Evolutionary conservation across 2,888 invertebrate genomes (phyloP).

Genomic region (Lumbricus terrestris): DNA sequence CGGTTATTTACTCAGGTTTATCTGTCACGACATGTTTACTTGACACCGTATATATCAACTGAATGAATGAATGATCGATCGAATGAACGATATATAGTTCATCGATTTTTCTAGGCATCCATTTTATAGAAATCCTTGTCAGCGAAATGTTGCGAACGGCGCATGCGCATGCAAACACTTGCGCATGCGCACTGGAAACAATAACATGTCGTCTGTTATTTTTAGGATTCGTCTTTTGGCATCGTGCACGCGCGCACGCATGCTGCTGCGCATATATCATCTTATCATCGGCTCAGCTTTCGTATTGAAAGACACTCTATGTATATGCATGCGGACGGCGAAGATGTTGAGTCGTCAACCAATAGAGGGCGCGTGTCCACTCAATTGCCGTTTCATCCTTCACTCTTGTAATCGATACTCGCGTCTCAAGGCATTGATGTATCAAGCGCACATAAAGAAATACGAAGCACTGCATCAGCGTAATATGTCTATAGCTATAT

Average conservation of each 20-base stretch:
- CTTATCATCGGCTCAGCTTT: background rate
- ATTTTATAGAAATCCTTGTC: background rate
- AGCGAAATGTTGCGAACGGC: background rate
- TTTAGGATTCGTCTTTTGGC: background rate
- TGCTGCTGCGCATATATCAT: background rate
- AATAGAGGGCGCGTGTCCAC: conserved; percentile 3
- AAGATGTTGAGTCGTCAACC: background rate
- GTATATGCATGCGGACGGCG: background rate
- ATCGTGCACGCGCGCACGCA: background rate
- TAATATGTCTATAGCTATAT: background rate
- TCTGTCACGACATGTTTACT: background rate
- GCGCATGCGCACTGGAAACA: background rate
- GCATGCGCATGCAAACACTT: background rate
- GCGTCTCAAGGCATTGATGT: background rate
- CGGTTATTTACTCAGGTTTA: background rate
- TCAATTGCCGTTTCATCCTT: conserved; percentile 3
- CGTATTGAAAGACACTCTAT: background rate
- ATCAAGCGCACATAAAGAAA: background rate
- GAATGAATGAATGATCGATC: background rate
- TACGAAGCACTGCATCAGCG: background rate
- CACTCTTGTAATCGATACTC: conserved; percentile 3
- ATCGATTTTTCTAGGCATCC: background rate
- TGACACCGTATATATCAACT: background rate
- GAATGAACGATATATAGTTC: background rate
- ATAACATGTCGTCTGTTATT: background rate